phyloP scores from a whole-genome alignment of 2,113 vertebrate genomes.

The Phyllostomus hastatus region DNA sequence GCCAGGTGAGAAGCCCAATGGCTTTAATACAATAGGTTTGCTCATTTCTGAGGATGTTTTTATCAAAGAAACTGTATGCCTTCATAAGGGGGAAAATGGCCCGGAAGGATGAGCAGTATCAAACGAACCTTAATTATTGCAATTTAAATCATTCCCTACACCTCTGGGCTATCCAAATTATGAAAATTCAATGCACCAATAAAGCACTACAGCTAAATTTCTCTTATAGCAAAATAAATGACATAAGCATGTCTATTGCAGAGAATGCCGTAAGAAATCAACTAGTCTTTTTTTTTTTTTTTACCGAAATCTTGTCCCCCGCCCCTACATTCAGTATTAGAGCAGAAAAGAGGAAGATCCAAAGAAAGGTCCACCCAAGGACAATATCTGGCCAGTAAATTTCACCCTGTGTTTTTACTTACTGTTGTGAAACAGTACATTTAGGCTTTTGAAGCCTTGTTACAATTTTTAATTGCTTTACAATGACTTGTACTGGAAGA shows the following conservation, averaged over 20 bases:
- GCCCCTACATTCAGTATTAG: not conserved
- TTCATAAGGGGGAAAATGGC: not conserved
- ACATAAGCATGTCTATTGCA: not conserved
- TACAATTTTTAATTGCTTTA: slow-evolving; percentile 63
- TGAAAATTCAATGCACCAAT: not conserved
- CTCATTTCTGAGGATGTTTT: not conserved
- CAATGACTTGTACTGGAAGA: slow-evolving; percentile 52
- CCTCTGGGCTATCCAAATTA: not conserved
- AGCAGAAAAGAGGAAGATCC: not conserved
- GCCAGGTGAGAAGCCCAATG: not conserved
- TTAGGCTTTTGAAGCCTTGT: slow-evolving; percentile 32
- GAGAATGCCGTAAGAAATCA: not conserved
- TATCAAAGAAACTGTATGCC: not conserved
- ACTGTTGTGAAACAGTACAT: not conserved
- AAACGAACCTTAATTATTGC: not conserved
- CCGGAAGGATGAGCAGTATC: not conserved
- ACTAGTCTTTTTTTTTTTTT: not conserved
- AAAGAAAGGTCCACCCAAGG: slow-evolving; percentile 27
- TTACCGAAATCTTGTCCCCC: not conserved
- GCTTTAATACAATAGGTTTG: not conserved
- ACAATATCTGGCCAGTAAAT: not conserved
- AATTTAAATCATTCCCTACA: not conserved
- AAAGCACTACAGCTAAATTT: not conserved
- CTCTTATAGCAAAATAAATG: not conserved
- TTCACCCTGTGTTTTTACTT: not conserved